Evolutionary conservation across 2,113 vertebrate species (phyloP).

Genomic region (Aviceda subcristata): DNA sequence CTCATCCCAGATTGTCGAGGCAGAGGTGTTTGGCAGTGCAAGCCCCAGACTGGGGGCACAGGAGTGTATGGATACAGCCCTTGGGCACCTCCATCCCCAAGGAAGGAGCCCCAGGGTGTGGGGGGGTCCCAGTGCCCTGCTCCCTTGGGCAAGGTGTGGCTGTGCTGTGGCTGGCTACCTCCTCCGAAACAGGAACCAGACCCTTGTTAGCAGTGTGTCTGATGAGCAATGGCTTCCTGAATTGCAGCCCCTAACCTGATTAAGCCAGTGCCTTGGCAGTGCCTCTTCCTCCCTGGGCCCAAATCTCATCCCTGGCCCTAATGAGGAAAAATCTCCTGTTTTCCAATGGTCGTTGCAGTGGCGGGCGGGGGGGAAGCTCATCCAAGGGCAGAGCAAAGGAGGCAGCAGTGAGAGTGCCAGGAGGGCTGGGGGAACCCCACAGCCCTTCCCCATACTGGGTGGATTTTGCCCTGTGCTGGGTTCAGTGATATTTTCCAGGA

Average conservation of each 20-base stretch:
- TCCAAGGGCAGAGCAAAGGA: not conserved
- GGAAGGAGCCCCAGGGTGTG: not conserved
- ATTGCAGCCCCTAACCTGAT: slow-evolving; percentile 26
- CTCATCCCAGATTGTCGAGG: not conserved
- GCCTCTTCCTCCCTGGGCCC: not conserved
- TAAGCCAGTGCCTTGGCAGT: not conserved
- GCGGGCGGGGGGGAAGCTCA: accelerated
- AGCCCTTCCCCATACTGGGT: not conserved
- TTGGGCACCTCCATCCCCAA: not conserved
- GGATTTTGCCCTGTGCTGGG: not conserved
- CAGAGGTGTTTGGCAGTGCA: not conserved
- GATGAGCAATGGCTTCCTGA: slow-evolving; percentile 34
- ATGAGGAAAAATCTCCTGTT: not conserved
- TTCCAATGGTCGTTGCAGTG: not conserved
- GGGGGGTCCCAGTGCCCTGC: not conserved
- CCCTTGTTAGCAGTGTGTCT: not conserved
- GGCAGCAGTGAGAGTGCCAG: no score
- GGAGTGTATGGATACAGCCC: not conserved
- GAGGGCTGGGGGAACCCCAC: not conserved
- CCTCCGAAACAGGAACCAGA: not conserved
- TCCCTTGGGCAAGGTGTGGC: not conserved
- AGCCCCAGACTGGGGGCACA: accelerated
- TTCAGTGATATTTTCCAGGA: not conserved
- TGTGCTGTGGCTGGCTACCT: not conserved
- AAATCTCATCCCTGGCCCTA: not conserved